Conservation (phyloP, 2,113 vertebrate genomes). For the Bujurquina vittata region DNA sequence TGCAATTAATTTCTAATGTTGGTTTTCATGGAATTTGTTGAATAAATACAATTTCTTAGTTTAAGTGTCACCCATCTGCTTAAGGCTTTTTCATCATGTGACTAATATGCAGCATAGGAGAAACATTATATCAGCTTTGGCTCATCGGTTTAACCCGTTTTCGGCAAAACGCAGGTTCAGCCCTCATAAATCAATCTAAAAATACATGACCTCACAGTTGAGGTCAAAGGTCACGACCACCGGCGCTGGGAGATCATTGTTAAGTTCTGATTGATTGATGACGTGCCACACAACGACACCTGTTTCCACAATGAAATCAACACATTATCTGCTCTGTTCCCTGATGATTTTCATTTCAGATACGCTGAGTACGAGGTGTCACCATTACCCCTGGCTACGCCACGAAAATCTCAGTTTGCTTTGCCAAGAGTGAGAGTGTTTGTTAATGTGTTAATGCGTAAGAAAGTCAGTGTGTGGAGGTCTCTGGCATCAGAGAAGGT, state of each 20-base stretch:
- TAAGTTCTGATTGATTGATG: constrained; percentile 73
- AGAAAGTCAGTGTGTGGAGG: neutral
- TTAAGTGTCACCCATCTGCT: neutral
- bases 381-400: neutral
- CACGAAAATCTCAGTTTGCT: neutral
- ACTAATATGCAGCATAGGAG: neutral
- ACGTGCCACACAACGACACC: constrained; percentile 61
- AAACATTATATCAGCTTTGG: neutral
- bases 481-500: constrained; percentile 29
- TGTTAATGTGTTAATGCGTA: neutral
- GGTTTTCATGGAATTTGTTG: neutral
- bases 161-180: constrained; percentile 33
- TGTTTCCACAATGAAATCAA: constrained; percentile 62
- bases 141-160: constrained; percentile 14
- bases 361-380: neutral
- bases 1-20: neutral
- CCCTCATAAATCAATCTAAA: constrained; percentile 48
- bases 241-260: constrained; percentile 56
- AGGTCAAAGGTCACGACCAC: constrained; percentile 63
- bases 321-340: constrained; percentile 37
- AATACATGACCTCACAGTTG: constrained; percentile 19
- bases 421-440: neutral
- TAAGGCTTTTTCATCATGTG: neutral
- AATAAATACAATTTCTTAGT: neutral
- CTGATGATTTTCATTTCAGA: constrained; percentile 2